phyloP scores from a whole-genome alignment of 2,797 vertebrate species.

The Tolypeutes matacus region DNA sequence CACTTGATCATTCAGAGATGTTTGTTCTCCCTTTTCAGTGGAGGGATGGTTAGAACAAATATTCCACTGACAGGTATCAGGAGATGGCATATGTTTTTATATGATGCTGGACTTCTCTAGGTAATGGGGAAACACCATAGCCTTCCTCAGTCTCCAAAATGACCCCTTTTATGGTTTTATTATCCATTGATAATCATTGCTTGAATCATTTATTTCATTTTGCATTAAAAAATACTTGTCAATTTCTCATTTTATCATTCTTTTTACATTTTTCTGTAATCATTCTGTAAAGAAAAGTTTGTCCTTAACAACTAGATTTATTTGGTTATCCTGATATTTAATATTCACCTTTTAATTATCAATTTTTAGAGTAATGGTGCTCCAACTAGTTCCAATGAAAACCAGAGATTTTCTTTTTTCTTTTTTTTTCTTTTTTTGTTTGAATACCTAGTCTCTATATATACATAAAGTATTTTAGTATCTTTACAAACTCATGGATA shows the following conservation, averaged over 20 bases:
- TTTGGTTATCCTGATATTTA: background rate
- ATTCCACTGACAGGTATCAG: background rate
- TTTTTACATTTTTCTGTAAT: background rate
- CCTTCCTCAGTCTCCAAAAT: background rate
- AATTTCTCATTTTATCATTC: conserved; percentile 1
- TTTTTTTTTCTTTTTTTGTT: background rate
- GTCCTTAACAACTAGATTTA: background rate
- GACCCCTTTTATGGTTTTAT: background rate
- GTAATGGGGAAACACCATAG: background rate
- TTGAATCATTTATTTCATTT: background rate
- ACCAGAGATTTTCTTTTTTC: background rate
- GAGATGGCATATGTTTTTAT: background rate
- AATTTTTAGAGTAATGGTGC: background rate
- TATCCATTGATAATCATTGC: background rate
- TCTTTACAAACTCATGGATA: background rate
- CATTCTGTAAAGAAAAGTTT: background rate
- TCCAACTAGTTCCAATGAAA: background rate
- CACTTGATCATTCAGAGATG: background rate
- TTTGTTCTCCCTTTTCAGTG: background rate
- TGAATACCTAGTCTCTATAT: background rate
- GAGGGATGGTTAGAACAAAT: background rate
- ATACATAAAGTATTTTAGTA: background rate
- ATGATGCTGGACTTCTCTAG: background rate
- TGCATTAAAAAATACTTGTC: background rate
- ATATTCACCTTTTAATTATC: background rate